phyloP scores from a whole-genome alignment of 1,140 invertebrate genomes.

The Apis mellifera region DNA sequence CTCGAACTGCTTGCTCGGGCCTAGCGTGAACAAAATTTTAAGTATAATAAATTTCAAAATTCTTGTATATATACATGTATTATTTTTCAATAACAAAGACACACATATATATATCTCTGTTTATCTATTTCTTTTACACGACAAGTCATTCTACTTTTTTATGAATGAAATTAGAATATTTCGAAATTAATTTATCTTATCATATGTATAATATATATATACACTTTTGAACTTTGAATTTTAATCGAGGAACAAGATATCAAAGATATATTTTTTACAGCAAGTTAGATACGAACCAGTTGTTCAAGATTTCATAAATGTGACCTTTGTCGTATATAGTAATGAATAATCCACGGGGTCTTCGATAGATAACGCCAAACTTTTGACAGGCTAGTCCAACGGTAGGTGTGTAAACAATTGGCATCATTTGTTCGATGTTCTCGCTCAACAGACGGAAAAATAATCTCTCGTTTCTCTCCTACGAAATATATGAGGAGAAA shows the following conservation, averaged over 20 bases:
- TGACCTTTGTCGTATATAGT: constrained; percentile 98
- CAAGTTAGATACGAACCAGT: constrained; percentile 86
- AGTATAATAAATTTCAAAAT: too few relatives aligned
- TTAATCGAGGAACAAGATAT: too few relatives aligned
- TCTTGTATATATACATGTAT: too few relatives aligned
- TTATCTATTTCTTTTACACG: too few relatives aligned
- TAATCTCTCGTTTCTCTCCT: constrained; percentile 97
- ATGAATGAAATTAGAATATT: too few relatives aligned
- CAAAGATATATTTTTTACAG: background rate
- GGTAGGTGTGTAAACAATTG: constrained; percentile 98
- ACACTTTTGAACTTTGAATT: too few relatives aligned
- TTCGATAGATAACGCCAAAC: constrained; percentile 96
- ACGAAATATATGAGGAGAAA: constrained; percentile 36
- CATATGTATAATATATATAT: too few relatives aligned
- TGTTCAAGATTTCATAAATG: constrained; percentile 93
- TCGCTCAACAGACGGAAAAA: constrained; percentile 97
- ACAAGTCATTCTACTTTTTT: too few relatives aligned
- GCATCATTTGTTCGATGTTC: constrained; percentile 97
- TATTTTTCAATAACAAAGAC: too few relatives aligned
- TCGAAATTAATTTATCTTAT: too few relatives aligned
- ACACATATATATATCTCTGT: too few relatives aligned
- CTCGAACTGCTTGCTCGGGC: constrained; percentile 95
- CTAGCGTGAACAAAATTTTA: constrained; percentile 78
- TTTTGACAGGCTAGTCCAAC: constrained; percentile 98
- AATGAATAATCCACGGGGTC: constrained; percentile 97